Percentiles rank a stretch among this genome's conserved stretches.
Conservation (phyloP, 2,113 vertebrate species). For the Progne subis region DNA sequence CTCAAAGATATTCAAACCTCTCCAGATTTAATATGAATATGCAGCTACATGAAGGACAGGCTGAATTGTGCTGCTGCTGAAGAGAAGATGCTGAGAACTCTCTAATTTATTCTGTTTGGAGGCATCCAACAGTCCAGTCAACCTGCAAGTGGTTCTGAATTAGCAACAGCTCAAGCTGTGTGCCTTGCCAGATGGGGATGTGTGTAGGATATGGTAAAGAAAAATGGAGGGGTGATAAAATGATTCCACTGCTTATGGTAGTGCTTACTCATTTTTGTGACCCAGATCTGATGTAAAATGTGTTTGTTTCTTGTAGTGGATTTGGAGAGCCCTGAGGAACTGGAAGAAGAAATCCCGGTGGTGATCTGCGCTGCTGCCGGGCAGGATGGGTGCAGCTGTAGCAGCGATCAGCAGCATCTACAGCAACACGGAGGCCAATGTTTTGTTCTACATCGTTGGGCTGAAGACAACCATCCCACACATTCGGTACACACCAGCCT, state of each 20-base stretch:
- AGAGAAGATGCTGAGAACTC: neutral
- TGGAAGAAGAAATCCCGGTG: constrained; percentile 82
- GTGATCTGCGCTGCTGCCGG: constrained; percentile 88
- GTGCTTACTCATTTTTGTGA: neutral
- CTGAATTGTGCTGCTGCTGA: neutral
- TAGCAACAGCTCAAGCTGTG: neutral
- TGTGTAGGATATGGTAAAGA: neutral
- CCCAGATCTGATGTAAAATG: neutral
- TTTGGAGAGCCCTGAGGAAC: constrained; percentile 58
- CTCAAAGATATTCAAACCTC: neutral
- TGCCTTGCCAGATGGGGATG: neutral
- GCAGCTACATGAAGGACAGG: neutral
- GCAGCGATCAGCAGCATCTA: constrained; percentile 92
- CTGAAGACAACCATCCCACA: constrained; percentile 83
- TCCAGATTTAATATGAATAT: neutral
- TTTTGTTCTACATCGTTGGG: constrained; percentile 93
- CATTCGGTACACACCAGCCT: constrained; percentile 74
- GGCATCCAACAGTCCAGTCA: neutral
- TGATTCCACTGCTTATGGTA: neutral
- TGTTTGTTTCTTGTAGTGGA: constrained; percentile 57
- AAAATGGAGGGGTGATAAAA: neutral
- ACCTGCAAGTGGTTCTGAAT: neutral
- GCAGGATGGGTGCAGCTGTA: constrained; percentile 87
- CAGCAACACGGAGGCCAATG: constrained; percentile 85
- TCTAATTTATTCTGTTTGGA: neutral